Percentiles rank a stretch among this genome's conserved stretches.
Conservation (phyloP, 1,140 invertebrate species). For the Sinonovacula constricta region DNA sequence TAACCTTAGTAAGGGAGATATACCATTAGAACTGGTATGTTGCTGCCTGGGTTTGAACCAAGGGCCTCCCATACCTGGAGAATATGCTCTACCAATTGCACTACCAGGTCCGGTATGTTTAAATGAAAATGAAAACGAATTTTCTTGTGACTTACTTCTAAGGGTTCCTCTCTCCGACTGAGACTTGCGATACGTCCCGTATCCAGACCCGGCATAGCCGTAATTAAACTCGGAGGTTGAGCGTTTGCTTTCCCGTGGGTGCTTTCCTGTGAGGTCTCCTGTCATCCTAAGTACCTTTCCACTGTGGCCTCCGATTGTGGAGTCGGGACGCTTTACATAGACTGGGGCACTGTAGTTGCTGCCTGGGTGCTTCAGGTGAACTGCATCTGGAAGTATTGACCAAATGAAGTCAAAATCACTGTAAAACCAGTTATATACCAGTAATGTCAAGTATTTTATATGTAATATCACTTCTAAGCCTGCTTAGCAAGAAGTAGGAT, state of each 20-base stretch:
- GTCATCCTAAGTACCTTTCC: conserved; percentile 68
- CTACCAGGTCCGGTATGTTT: no score
- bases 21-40: no score
- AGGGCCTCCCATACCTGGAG: no score
- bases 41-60: no score
- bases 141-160: conserved; percentile 64
- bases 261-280: conserved; percentile 71
- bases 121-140: not conserved
- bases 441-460: not conserved
- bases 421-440: not conserved
- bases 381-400: conserved; percentile 41
- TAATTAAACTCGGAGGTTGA: conserved; percentile 68
- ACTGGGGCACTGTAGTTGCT: conserved; percentile 69
- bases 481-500: not conserved
- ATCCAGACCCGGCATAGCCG: conserved; percentile 52
- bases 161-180: conserved; percentile 68
- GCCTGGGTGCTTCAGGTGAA: conserved; percentile 58
- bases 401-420: no score
- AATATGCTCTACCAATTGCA: no score
- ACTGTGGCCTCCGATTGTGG: conserved; percentile 47
- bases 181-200: conserved; percentile 54
- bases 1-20: no score
- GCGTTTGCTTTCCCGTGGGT: conserved; percentile 53
- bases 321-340: conserved; percentile 62
- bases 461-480: not conserved